Evolutionary conservation across 2,113 vertebrate species (phyloP), one percentile per base, ranked within the genome.

Genomic region (Engraulis encrasicolus): DNA sequence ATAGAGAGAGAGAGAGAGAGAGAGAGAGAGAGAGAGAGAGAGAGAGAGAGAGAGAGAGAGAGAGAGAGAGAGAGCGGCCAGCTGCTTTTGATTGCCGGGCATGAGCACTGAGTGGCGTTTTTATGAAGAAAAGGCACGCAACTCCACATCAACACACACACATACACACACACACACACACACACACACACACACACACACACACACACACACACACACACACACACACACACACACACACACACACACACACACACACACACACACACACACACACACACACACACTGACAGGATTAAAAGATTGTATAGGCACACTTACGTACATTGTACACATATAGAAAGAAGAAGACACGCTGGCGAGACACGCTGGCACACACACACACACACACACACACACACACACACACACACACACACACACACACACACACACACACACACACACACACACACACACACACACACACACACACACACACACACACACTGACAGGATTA

Each of bases 31-130:
- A 52, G 6, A 52, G 7, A 52, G 50, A 52, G 50, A 52, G 50
- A 52, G 50, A 52, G 6, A 52, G 12, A 52, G 14, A 52, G 12
- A 52, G 3, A 54, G 17, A 54, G 50, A 54, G 50, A 54, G 50
- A 54, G 50, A 54, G 54, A 23, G 20, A 58, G 54, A 58, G 54
- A 66, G 58, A 1, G 58, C 23, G 58, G 58, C 6, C 93, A 93
- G 92, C 93, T 94, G 92, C 90, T 93, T 84, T 91, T 80, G 82
- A 91, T 93, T 94, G 88, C 82, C 91, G 79, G 36, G 89, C 81
- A 83, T 84, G 91, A 89, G 86, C 91, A 87, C 84, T 89, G 89
- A 93, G 90, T 93, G 92, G 91, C 90, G 58, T 92, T 93, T 93
- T 94, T 93, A 94, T 92, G 86, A 92, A 93, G 91, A 86, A 86